Evolutionary conservation across 2,888 invertebrate genomes (phyloP), one percentile per base, ranked within the genome.

Genomic region (Drosophila affinis): DNA sequence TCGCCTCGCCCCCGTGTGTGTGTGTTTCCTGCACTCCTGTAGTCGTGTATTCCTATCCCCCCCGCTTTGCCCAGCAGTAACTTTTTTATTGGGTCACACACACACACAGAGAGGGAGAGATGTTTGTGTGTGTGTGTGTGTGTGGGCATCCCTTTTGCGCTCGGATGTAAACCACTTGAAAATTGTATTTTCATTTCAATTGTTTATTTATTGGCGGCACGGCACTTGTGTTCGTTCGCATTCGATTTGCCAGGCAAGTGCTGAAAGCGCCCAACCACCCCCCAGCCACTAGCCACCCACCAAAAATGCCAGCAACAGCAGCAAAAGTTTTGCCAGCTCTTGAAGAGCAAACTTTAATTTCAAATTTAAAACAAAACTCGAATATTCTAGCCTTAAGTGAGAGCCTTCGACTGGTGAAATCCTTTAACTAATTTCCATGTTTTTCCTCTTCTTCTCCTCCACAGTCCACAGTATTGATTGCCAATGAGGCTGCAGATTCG

Each of bases 401-500:
- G 34, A 10, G 39, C 6, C 2, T n/a, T n/a, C 3, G 7, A 7
- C 1, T n/a, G 9, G 18, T 18, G 3, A 14, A 14, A 14, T 53
- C 2, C 10, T 55, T 53, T 60, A 62, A 76, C 70, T 78, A 71
- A 77, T 67, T 55, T 46, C 58, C 18, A 32, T 61, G 7, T 14
- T 57, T 65, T 72, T 62, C 57, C 54, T 14, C 3, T 7, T 39
- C 6, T 39, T 6, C 14, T 39, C 14, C 39, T 14, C 14, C 65
- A 45, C 84, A 91, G 91, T 90, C 91, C 79, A 88, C 91, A 91
- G 91, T 91, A 90, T 91, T 91, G 90, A 87, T 91, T 77, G 91
- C 94, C 93, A 94, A 93, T 78, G 94, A 94, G 72, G 94, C 94
- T 80, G 91, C 92, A 64, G 79, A 84, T 62, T 83, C 84, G 68